Percentiles rank a stretch among this genome's conserved stretches.
phyloP scores from a whole-genome alignment of 2,888 invertebrate species.

The Chironomus tentans region DNA sequence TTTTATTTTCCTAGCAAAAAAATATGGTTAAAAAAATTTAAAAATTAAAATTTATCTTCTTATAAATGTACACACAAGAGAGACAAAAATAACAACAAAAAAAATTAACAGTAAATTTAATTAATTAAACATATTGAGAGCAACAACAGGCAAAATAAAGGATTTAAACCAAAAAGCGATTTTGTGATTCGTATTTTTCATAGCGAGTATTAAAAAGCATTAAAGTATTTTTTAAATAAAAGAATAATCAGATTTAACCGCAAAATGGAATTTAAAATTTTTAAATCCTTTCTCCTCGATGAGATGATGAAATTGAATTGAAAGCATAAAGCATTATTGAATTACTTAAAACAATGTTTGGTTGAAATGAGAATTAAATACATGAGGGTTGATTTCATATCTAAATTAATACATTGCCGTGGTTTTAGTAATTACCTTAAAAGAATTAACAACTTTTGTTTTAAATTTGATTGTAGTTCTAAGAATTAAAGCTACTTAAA shows the following conservation, averaged over 20 bases:
- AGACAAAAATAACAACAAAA: not conserved
- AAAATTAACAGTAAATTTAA: not conserved
- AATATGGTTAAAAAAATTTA: conserved; percentile 8
- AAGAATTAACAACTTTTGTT: not conserved
- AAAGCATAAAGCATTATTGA: not conserved
- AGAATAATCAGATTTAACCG: conserved; percentile 23
- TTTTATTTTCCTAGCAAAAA: not conserved
- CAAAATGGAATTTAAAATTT: not conserved
- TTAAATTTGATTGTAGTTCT: too few relatives aligned
- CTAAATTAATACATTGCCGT: too few relatives aligned
- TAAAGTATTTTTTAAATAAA: conserved; percentile 22
- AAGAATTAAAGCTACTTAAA: too few relatives aligned
- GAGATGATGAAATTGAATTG: not conserved
- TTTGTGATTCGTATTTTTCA: not conserved
- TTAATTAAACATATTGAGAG: conserved; percentile 20
- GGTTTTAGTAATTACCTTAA: not conserved
- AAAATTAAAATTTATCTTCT: not conserved
- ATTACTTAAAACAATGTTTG: too few relatives aligned
- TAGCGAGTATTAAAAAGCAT: not conserved
- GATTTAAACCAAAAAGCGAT: not conserved
- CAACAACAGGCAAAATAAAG: not conserved
- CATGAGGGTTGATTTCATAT: too few relatives aligned
- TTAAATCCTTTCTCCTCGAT: not conserved
- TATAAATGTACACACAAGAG: not conserved
- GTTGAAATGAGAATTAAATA: too few relatives aligned